Base-by-base conservation (phyloP, 2,113 vertebrate species). In the Solea senegalensis region DNA sequence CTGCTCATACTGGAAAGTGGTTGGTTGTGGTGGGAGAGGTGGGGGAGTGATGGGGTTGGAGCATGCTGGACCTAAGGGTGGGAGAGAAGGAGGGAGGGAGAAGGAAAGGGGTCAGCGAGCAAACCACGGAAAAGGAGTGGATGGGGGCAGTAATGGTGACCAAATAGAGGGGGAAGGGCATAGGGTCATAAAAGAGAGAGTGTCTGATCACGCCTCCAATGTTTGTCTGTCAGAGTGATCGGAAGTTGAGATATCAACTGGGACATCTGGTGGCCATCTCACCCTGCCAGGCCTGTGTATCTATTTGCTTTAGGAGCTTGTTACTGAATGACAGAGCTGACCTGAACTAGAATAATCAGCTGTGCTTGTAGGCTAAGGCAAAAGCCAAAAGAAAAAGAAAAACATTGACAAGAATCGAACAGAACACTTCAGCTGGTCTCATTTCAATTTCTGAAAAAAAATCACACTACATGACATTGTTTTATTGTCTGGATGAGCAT, bases 1-100 rank as follows among this genome's bases (percentile, higher is more conserved):
- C 60, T 64, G 72, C 64, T 81, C 77, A 81, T 76, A 74, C 53
- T 72, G 70, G 73, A 67, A 68, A 72, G 74, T 21, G 64, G 55
- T 67, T 76, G 55, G 52, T 40, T 55, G 62, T 40, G 46, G 55
- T n/a, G 34, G n/a, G 11, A 16, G 40, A 4, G 46, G 55, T n/a
- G 34, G n/a, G 11, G 41, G 40, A 4, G 58, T 48, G 41, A n/a
- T 7, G 51, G 82, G 60, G 14, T 8, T 44, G 12, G 59, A 46
- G 75, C 68, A 71, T 54, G 65, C 40, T 63, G 69, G 59, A 68
- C 45, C 64, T 60, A 64, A 52, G 71, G 68, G 87, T 81, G 66
- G 83, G 83, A 71, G 68, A 21, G 46, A 5, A 12, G 61, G 41
- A 55, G 60, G 64, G 72, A 78, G 56, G 51, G 52, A 54, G 66